A percentile compares a stretch with the other conserved stretches of the same genome.
These are phyloP conservation scores for Hydraecia micacea DNA, from an alignment of 2,888 invertebrate genomes.

Conservation along the genomic window DNA sequence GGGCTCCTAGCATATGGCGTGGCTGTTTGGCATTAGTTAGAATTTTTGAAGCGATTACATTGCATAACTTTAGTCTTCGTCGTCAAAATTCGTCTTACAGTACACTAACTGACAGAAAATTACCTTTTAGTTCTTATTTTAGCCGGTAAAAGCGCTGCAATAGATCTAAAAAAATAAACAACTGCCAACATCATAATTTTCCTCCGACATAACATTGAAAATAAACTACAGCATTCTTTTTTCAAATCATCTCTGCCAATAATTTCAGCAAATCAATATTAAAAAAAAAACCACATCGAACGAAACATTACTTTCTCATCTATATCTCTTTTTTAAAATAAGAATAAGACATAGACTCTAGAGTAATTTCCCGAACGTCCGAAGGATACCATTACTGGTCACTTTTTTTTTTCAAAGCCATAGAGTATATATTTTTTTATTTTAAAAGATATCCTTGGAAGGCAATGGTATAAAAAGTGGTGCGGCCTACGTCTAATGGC, in stretches of 20 bases:
- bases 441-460: slow-evolving; percentile 57
- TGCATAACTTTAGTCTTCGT: neutral
- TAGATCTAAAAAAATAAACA: neutral
- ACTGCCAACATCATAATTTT: neutral
- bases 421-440: slow-evolving; percentile 60
- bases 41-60: neutral
- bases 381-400: slow-evolving; percentile 67
- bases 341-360: slow-evolving; percentile 27
- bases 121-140: neutral
- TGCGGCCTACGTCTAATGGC: slow-evolving; percentile 52
- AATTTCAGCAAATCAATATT: slow-evolving; percentile 54
- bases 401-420: slow-evolving; percentile 61
- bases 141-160: neutral
- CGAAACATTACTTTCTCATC: slow-evolving; percentile 52
- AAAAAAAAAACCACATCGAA: slow-evolving; percentile 44
- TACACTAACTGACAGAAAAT: too few relatives aligned
- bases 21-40: slow-evolving; percentile 30
- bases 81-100: neutral
- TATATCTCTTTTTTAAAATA: slow-evolving; percentile 56
- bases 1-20: slow-evolving; percentile 51
- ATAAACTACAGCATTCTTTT: slow-evolving; percentile 17
- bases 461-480: slow-evolving; percentile 61
- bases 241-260: slow-evolving; percentile 42
- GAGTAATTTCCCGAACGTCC: slow-evolving; percentile 66
- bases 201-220: slow-evolving; percentile 16